Base-by-base conservation (phyloP, 2,797 vertebrate species). In the Rhinichthys osculus region DNA sequence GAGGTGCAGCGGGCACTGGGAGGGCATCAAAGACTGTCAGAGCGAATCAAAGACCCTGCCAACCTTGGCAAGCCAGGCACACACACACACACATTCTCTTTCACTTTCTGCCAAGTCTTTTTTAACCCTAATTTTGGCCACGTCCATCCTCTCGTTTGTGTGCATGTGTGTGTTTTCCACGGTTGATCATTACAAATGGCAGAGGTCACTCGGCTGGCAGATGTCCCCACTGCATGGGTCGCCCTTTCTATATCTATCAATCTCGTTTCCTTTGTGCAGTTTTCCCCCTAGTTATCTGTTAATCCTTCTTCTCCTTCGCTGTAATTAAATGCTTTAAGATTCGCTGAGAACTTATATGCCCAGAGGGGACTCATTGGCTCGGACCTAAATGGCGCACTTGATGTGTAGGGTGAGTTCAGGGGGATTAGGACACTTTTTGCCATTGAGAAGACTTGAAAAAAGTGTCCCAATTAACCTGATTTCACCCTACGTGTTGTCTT, bases 1-100 rank as follows among this genome's bases (percentile, higher is more conserved):
- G 78, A 50, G 76, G 47, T 27, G 42, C 30, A 84, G 76, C 66
- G 59, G 70, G 86, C 82, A 86, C 80, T 82, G 86, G 82, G 88
- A 79, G 84, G 81, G 83, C 85, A 88, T 87, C 83, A 88, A 88
- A 88, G 87, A 83, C 85, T 88, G 87, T 88, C 85, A 81, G 87
- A 81, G 70, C 17, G 76, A 84, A 83, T 89, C 86, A 88, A 84
- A 89, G 69, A 82, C 82, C 78, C 59, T 88, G 88, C 87, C 84
- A 84, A 67, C 82, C 69, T 44, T 50, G 67, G 82, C 82, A 84
- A 79, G 72, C 77, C 62, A 21, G 59, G 66, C 6, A 7, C 52
- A 27, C 80, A 66, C 38, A 40, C 38, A 11, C 66, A 85, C 81
- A 72, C 82, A 35, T 54, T 83, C 66, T 72, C 86, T 82, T 54